Evolutionary conservation across 2,797 vertebrate species (phyloP).

Genomic region (Epinephelus coioides): DNA sequence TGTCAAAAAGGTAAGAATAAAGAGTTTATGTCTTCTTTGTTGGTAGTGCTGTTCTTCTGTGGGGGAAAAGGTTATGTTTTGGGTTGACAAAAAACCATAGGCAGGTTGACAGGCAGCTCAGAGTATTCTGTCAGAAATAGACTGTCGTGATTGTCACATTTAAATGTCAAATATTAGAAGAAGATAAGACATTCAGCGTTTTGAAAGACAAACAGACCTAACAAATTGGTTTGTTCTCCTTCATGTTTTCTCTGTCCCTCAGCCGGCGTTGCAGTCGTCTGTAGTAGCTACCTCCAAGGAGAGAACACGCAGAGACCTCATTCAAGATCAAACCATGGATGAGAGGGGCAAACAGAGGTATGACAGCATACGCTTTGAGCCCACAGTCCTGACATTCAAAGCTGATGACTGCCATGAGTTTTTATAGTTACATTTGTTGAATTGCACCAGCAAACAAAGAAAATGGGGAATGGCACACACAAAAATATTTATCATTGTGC

Average conservation of each 20-base stretch:
- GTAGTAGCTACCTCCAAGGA: slow-evolving; percentile 99
- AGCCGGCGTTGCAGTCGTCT: slow-evolving; percentile 99
- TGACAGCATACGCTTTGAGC: background rate
- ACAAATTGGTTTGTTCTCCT: background rate
- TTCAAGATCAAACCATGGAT: slow-evolving; percentile 99
- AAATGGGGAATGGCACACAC: fast-evolving
- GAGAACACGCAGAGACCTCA: slow-evolving; percentile 98
- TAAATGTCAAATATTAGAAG: background rate
- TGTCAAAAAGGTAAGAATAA: slow-evolving; percentile 86
- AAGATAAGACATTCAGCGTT: background rate
- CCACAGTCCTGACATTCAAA: background rate
- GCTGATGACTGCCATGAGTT: fast-evolving
- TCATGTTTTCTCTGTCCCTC: background rate
- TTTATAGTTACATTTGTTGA: background rate
- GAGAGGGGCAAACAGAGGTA: slow-evolving; percentile 98
- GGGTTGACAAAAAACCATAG: background rate
- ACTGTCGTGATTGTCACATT: background rate
- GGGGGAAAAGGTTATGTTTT: background rate
- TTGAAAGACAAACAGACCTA: too few species aligned
- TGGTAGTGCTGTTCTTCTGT: background rate
- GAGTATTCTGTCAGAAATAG: background rate
- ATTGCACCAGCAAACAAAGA: background rate
- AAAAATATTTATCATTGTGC: too few species aligned
- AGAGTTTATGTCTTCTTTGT: background rate
- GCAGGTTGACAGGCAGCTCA: background rate